Percentiles rank a stretch among this genome's conserved stretches.
Evolutionary conservation across 2,113 vertebrate genomes (phyloP).

Genomic region (Echinops telfairi): DNA sequence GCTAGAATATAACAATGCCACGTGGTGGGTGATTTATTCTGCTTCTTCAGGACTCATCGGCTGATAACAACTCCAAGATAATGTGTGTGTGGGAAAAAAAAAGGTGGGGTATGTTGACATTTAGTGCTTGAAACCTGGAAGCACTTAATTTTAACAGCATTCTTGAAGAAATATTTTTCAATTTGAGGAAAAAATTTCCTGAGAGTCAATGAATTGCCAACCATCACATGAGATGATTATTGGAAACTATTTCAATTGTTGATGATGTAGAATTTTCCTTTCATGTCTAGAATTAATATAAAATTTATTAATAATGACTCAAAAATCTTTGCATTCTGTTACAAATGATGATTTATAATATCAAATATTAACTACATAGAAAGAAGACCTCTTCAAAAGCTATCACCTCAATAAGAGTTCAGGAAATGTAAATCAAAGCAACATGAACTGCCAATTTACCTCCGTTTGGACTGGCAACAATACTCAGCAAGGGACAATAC

Average conservation of each 20-base stretch:
- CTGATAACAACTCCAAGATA: neutral
- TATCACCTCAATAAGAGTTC: neutral
- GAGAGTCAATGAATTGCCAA: constrained; percentile 18
- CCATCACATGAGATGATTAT: constrained; percentile 45
- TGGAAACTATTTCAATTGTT: constrained; percentile 61
- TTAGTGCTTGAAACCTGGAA: neutral
- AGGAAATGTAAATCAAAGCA: constrained; percentile 44
- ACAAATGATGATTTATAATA: constrained; percentile 34
- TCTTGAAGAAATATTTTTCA: neutral
- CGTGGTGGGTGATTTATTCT: neutral
- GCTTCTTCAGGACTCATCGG: neutral
- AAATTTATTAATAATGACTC: constrained; percentile 55
- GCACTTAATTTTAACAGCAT: neutral
- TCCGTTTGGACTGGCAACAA: neutral
- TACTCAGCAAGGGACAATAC: neutral
- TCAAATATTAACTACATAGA: neutral
- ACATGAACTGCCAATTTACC: neutral
- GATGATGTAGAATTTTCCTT: constrained; percentile 68
- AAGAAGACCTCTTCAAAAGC: constrained; percentile 25
- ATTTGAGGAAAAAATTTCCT: constrained; percentile 26
- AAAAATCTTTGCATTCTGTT: constrained; percentile 46
- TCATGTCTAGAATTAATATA: constrained; percentile 61
- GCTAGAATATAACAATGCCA: constrained; percentile 52
- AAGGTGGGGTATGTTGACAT: neutral
- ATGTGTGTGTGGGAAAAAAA: neutral